Base-by-base conservation (phyloP, 2,888 invertebrate species). In the Lutraria lutraria region DNA sequence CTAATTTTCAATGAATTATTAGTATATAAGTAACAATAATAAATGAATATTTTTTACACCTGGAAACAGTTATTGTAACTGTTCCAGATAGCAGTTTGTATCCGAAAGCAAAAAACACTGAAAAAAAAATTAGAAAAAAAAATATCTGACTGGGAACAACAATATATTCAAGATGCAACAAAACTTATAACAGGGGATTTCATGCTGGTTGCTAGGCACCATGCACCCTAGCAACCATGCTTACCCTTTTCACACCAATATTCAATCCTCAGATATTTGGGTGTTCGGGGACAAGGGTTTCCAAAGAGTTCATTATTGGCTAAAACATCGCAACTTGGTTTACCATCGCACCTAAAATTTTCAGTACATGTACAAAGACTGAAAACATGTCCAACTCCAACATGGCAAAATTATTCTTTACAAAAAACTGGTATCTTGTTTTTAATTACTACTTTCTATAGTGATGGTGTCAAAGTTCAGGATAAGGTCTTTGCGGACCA, bases 221-320 rank as follows among this genome's bases (percentile, higher is more conserved):
- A 86, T 88, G 86, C 89, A 31, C 87, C 85, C 56, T 89, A 76
- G 88, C 89, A 89, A 89, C 91, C 54, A 54, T 68, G 81, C 91
- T 91, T 91, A 91, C 91, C 91, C 68, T 80, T 76, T 16, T 81
- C 56, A 92, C 95, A 95, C 81, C 83, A 81, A 89, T 94, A 95
- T 72, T 89, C 86, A 52, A 95, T 91, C 89, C 94, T 93, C 87
- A 95, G 89, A 91, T 95, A 95, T 90, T 95, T 95, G 83, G 85
- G 89, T 13, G 95, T 95, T 52, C 84, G 85, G 16, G 91, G 89
- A 89, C 95, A 95, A 4, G 95, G 94, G 88, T 95, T 94, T 21
- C 91, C 94, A 92, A 94, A 93, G 8, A 89, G 80, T 31, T 94
- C 83, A 90, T 88, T 91, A 68, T 83, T 85, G 29, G 92, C 93